These are phyloP conservation scores for Rhagoletis zephyria DNA, from an alignment of 1,140 invertebrate species.

Conservation along the genomic window DNA sequence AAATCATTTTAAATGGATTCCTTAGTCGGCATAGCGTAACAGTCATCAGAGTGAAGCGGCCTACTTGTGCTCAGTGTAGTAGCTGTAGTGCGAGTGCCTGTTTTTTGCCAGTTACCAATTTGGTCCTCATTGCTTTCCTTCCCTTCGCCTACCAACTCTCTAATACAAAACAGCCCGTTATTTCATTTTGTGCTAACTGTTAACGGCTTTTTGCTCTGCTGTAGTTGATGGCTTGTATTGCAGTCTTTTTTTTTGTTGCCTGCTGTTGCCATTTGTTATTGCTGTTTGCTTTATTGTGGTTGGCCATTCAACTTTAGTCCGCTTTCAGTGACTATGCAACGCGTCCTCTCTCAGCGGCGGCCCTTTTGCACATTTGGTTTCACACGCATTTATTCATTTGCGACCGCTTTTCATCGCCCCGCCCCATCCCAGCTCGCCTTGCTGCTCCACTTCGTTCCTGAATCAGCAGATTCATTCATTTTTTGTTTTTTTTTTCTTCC, in stretches of 20 bases:
- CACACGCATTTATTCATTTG: background rate
- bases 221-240: constrained; percentile 12
- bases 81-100: background rate
- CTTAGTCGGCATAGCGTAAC: constrained; percentile 20
- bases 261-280: constrained; percentile 18
- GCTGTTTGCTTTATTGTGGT: background rate
- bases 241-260: background rate
- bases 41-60: background rate
- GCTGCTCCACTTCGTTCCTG: background rate
- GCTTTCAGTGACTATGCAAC: background rate
- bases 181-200: constrained; percentile 47
- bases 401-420: no score
- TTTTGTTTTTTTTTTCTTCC: background rate
- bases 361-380: background rate
- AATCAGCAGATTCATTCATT: background rate
- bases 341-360: background rate
- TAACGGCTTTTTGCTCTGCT: background rate
- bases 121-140: no score
- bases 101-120: constrained; percentile 6
- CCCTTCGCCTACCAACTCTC: background rate
- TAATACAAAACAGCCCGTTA: background rate
- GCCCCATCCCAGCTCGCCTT: no score
- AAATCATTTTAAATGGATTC: constrained; percentile 55
- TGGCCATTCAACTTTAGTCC: constrained; percentile 20
- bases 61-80: constrained; percentile 2